Conservation (phyloP, 2,888 invertebrate species). For the Athalia rosae region DNA sequence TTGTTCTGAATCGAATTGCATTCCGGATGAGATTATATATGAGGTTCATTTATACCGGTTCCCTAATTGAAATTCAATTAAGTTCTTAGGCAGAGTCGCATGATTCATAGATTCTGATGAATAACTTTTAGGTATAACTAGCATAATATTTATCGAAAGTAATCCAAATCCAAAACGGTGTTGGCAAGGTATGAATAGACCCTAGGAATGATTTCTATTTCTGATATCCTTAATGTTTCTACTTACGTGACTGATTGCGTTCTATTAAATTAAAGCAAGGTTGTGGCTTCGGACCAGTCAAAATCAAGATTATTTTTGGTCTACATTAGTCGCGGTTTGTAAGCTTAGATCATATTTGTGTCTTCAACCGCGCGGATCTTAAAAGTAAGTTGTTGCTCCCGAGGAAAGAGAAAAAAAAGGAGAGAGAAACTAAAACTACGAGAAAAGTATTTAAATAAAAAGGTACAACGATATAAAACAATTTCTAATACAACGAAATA, state of each 20-base stretch:
- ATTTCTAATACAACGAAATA: not conserved
- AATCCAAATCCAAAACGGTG: slow-evolving; percentile 39
- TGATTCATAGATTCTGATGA: slow-evolving; percentile 14
- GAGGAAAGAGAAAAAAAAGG: not conserved
- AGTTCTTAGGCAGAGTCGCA: not conserved
- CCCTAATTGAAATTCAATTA: not conserved
- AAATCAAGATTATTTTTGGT: slow-evolving; percentile 42
- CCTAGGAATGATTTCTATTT: slow-evolving; percentile 41
- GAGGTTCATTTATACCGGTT: too few relatives aligned
- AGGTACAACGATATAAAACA: not conserved
- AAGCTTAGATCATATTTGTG: slow-evolving; percentile 43
- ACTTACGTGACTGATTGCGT: slow-evolving; percentile 43
- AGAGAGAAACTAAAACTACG: not conserved
- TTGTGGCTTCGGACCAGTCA: slow-evolving; percentile 40
- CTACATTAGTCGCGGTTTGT: slow-evolving; percentile 7
- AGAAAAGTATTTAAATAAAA: not conserved
- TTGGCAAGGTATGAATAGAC: slow-evolving; percentile 44
- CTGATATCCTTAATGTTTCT: slow-evolving; percentile 43
- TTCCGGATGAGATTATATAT: too few relatives aligned
- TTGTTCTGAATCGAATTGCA: too few relatives aligned
- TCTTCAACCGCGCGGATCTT: slow-evolving; percentile 30
- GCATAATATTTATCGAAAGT: slow-evolving; percentile 33
- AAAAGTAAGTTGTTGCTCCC: slow-evolving; percentile 17
- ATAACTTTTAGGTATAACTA: not conserved
- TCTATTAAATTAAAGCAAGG: slow-evolving; percentile 42